Base-by-base conservation (phyloP, 2,888 invertebrate species). In the Melieria picta region DNA sequence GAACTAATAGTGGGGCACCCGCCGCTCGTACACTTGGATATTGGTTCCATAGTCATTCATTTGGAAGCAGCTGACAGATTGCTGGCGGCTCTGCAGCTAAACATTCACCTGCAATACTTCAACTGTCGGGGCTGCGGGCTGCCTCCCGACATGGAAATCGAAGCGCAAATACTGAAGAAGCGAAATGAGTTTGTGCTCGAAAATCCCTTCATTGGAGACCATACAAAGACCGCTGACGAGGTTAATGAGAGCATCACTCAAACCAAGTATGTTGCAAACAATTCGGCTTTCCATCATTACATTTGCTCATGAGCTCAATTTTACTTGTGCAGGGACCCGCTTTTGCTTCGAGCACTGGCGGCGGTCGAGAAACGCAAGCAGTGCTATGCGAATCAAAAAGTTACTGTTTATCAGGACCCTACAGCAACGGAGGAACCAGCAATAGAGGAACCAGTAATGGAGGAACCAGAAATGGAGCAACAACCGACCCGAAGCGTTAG, bases 61-160 rank as follows among this genome's bases (percentile, higher is more conserved):
- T 7, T 46, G 0, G 0, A 0, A 0, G 47, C 72, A 1, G 78
- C 78, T 1, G 55, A 43, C 3, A 71, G 72, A 0, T n/a, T 85
- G 1, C 69, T 83, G 0, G 78, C 78, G 7, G 79, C 79, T 4
- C 47, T 85, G 5, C 50, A 74, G 9, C 43, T 58, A 0, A 85
- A 83, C 50, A 47, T 66, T 2, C 78, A 74, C 11, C 62, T 85
- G 0, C 72, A 74, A 1, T 64, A 79, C 4, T 74, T 84, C 0
- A 77, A 83, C 6, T 81, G 80, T 47, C 79, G 79, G 6, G 81
- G 57, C 13, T 84, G 83, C 73, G 80, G 79, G 0, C 46, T 85
- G 57, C 76, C 76, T 4, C 56, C 64, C 3, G 79, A 84, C 0
- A 67, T 79, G 7, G 82, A 84, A 72, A 64, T 75, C 5, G 83